Evolutionary conservation across 2,888 invertebrate genomes (phyloP), one percentile per base, ranked within the genome.

Genomic region (Hirtodrosophila duncani): DNA sequence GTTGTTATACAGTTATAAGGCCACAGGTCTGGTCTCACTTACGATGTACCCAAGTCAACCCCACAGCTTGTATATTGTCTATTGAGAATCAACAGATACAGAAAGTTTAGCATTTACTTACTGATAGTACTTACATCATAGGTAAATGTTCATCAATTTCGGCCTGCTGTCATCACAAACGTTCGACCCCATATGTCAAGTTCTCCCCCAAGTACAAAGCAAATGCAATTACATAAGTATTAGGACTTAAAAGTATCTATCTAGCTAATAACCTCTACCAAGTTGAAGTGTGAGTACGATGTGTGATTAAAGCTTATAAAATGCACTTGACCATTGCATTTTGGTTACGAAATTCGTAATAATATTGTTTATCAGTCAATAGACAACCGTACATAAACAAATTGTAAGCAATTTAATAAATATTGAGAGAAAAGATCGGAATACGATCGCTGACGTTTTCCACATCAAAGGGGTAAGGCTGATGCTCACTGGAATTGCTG

Each of bases 371-470:
- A 5, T 17, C 9, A 13, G 39, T 44, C 61, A 53, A 65, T 34
- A n/a, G n/a, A n/a, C 17, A 46, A 27, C 29, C 8, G 44, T 49
- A 26, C 9, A 16, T 43, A 68, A 55, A 68, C 43, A 64, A 50
- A 20, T 14, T 23, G 41, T 34, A 48, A 41, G 1, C 31, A 65
- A 55, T 37, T 65, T 34, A 59, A 50, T 53, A 50, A 51, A 37
- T n/a, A n/a, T n/a, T n/a, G n/a, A n/a, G n/a, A n/a, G n/a, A n/a
- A n/a, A n/a, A n/a, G n/a, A n/a, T n/a, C n/a, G n/a, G n/a, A n/a
- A n/a, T n/a, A n/a, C n/a, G n/a, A n/a, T n/a, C 14, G 26, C 24
- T 64, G 43, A 59, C 51, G 51, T 41, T 61, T 58, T 50, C 20
- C n/a, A n/a, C n/a, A n/a, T n/a, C n/a, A n/a, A n/a, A n/a, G n/a